Base-by-base conservation (phyloP, 1,140 invertebrate species). In the Macrotrachela quadricornifera region DNA sequence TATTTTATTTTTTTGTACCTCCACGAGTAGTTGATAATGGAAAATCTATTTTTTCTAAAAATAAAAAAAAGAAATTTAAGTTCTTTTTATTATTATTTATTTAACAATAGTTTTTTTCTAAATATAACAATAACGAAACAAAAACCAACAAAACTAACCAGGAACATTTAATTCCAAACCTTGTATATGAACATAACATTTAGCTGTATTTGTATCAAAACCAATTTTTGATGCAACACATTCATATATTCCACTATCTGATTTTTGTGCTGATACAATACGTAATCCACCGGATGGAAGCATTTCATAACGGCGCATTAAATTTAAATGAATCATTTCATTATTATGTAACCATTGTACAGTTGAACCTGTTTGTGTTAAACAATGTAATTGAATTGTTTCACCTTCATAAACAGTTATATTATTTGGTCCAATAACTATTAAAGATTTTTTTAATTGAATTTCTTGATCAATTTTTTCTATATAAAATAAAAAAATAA, bases 401-500 rank as follows among this genome's bases (percentile, higher is more conserved):
- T 50, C 37, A 30, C 51, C 52, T 44, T 54, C 47, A 14, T 43
- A 48, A 43, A 50, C 44, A 37, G 50, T 58, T 17, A 43, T 52
- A 45, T 58, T 58, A 21, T 56, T 51, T 1, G 57, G 57, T 0
- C 51, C 54, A n/a, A 58, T 50, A 2, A 49, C 47, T 14, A 58
- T 56, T 30, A 41, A 11, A 11, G 57, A 50, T 39, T 39, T 43
- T 36, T n/a, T 17, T 15, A 42, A 46, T 54, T 46, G 14, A 49
- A 49, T n/a, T 21, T 38, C 12, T 21, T 13, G 30, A 42, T 45
- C 10, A 16, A 36, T 49, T 8, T n/a, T 14, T 30, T 49, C 18
- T 38, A 50, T 30, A 13, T 40, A 43, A 30, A 30, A 48, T 16
- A 30, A 30, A 30, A 30, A 30, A 30, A 30, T 4, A 4, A 30